Evolutionary conservation across 2,888 invertebrate species (phyloP).

Genomic region (Hirtodrosophila cameraria): DNA sequence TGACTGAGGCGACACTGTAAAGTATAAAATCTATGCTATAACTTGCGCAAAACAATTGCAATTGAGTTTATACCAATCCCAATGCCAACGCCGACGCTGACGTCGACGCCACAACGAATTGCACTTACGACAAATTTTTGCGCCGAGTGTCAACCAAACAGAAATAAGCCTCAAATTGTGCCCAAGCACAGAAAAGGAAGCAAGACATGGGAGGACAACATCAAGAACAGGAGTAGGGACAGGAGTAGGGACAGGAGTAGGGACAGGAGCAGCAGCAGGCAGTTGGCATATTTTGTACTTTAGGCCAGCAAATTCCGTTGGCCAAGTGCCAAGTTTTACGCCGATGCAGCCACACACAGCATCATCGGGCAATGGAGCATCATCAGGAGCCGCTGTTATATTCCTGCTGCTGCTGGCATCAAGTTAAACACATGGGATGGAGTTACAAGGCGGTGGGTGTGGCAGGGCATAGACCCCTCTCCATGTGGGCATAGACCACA

Average conservation of each 20-base stretch:
- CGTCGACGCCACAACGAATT: constrained; percentile 69
- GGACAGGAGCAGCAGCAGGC: constrained; percentile 23
- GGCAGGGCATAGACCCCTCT: too few relatives aligned
- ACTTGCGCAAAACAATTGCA: constrained; percentile 59
- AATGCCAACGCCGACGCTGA: constrained; percentile 7
- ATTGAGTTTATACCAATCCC: constrained; percentile 61
- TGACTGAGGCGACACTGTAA: constrained; percentile 39
- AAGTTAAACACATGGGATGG: constrained; percentile 33
- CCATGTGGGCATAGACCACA: constrained; percentile 58
- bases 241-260: neutral
- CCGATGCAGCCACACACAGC: constrained; percentile 63
- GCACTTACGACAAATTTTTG: constrained; percentile 74
- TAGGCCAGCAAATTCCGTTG: constrained; percentile 74
- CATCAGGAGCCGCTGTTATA: constrained; percentile 22
- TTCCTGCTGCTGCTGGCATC: constrained; percentile 28
- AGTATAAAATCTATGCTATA: constrained; percentile 32
- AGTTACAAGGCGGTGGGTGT: constrained; percentile 1
- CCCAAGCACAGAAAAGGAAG: constrained; percentile 31
- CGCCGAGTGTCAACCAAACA: constrained; percentile 67
- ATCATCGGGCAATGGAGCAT: constrained; percentile 40
- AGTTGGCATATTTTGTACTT: constrained; percentile 74
- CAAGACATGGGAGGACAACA: too few relatives aligned
- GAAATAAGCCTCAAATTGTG: constrained; percentile 73
- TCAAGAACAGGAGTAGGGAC: neutral
- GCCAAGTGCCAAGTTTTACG: constrained; percentile 75